A percentile compares a stretch with the other conserved stretches of the same genome.
phyloP scores from a whole-genome alignment of 2,113 vertebrate genomes.

The Phaethornis superciliosus region DNA sequence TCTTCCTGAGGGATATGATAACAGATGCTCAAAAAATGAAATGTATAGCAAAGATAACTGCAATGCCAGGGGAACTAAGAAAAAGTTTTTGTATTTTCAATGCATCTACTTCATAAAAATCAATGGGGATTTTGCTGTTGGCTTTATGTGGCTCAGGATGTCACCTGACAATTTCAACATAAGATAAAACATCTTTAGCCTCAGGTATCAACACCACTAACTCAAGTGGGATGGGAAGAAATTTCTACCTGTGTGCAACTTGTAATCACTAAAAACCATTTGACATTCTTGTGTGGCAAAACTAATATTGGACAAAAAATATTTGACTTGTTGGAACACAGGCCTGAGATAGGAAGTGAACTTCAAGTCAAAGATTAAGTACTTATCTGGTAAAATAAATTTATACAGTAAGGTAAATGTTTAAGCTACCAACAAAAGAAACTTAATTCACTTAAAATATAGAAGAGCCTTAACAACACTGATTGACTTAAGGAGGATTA shows the following conservation, averaged over 20 bases:
- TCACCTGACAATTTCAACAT: background rate
- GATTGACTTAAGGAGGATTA: background rate
- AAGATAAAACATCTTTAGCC: background rate
- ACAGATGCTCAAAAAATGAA: background rate
- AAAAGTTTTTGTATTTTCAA: background rate
- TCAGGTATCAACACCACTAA: background rate
- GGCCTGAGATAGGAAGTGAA: background rate
- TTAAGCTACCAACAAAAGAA: background rate
- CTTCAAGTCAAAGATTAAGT: background rate
- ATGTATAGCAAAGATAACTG: background rate
- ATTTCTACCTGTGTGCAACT: background rate
- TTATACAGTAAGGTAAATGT: background rate
- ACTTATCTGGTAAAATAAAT: background rate
- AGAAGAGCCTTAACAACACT: background rate
- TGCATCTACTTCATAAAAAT: background rate
- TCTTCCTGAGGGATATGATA: background rate
- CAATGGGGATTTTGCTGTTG: background rate
- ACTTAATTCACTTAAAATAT: background rate
- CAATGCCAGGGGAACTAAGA: background rate
- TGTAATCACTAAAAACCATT: background rate
- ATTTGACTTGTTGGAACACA: background rate
- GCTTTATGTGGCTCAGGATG: background rate
- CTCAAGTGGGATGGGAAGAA: background rate
- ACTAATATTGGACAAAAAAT: background rate
- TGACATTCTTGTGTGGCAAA: background rate